Percentiles rank a stretch among this genome's conserved stretches.
Conservation (phyloP, 2,113 vertebrate genomes). For the Microtus pennsylvanicus region DNA sequence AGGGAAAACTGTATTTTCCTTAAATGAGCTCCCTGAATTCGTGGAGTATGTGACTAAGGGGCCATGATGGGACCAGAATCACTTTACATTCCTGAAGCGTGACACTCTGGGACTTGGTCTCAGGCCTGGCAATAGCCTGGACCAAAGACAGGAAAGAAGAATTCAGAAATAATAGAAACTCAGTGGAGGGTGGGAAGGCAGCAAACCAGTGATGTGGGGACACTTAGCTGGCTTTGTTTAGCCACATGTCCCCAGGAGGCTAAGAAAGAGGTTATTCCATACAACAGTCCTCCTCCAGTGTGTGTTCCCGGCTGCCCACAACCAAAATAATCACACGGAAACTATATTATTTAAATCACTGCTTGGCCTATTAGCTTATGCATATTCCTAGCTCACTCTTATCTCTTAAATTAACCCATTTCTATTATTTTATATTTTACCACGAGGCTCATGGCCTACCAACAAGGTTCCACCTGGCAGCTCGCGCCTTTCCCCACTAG, state of each 20-base stretch:
- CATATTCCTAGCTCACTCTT: too few relatives aligned
- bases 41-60: slow-evolving; percentile 53
- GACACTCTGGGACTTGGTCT: slow-evolving; percentile 32
- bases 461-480: too few relatives aligned
- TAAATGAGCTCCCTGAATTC: slow-evolving; percentile 56
- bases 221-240: background rate
- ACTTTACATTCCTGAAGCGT: slow-evolving; percentile 57
- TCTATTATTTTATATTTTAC: too few relatives aligned
- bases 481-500: too few relatives aligned
- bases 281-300: background rate
- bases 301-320: too few relatives aligned
- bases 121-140: background rate
- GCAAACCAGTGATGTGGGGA: background rate
- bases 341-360: too few relatives aligned
- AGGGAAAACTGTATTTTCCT: slow-evolving; percentile 48
- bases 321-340: too few relatives aligned
- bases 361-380: too few relatives aligned
- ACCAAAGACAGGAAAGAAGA: background rate
- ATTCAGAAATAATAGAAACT: background rate
- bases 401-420: too few relatives aligned
- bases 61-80: slow-evolving; percentile 25
- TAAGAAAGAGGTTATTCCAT: accelerated
- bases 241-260: accelerated
- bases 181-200: background rate
- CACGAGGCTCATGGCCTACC: too few relatives aligned